Evolutionary conservation across 1,140 invertebrate species (phyloP).

Genomic region (Trachelipus rathkii): DNA sequence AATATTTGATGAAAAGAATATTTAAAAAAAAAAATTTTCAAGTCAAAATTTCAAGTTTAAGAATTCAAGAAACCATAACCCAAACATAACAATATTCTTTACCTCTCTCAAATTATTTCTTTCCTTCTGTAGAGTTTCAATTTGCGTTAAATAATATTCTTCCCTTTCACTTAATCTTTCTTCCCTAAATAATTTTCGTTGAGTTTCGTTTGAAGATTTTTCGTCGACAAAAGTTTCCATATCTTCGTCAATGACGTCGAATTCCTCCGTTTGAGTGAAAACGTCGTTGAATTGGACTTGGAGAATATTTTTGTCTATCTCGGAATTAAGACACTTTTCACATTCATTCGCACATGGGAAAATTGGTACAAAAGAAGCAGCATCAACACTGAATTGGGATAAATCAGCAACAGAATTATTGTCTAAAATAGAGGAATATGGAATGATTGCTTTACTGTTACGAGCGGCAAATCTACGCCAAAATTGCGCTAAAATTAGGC

Average conservation of each 20-base stretch:
- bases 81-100: too few species aligned
- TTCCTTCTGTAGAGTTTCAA: constrained; percentile 39
- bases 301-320: background rate
- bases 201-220: background rate
- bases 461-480: constrained; percentile 21
- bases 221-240: background rate
- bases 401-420: background rate
- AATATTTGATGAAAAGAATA: too few species aligned
- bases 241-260: background rate
- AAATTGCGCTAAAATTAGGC: constrained; percentile 29
- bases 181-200: background rate
- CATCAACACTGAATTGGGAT: background rate
- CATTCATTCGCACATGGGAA: background rate
- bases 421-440: background rate
- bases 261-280: background rate
- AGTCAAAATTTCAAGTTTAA: too few species aligned
- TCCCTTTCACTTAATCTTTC: constrained; percentile 32
- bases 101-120: constrained; percentile 42
- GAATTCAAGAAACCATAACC: too few species aligned
- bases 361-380: background rate
- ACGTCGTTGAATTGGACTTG: background rate
- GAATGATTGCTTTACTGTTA: background rate
- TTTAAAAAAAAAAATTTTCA: too few species aligned
- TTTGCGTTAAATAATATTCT: constrained; percentile 40
- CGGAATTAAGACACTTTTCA: background rate